Conservation (phyloP, 2,113 vertebrate species). For the Phyllostomus discolor region DNA sequence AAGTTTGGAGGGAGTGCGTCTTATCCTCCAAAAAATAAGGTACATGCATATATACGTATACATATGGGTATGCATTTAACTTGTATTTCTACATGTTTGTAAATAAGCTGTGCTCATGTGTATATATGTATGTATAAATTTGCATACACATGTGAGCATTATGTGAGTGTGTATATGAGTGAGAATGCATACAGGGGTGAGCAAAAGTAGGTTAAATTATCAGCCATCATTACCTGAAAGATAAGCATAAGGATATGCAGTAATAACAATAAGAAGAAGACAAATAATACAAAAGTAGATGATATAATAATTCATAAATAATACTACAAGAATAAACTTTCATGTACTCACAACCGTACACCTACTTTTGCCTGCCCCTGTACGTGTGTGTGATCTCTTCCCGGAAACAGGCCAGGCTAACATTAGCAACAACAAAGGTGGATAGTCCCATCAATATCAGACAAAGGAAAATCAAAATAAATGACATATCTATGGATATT, state of each 20-base stretch:
- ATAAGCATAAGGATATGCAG: background rate
- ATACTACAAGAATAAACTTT: too few species aligned
- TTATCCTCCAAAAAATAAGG: too few species aligned
- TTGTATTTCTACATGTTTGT: background rate
- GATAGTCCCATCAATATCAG: background rate
- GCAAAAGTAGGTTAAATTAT: too few species aligned
- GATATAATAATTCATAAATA: background rate
- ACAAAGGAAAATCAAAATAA: conserved; percentile 23
- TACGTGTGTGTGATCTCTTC: background rate
- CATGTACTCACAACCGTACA: too few species aligned
- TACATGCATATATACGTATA: background rate
- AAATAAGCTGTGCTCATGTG: background rate
- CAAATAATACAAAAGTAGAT: background rate
- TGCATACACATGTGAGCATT: background rate
- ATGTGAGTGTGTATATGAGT: too few species aligned
- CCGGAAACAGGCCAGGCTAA: background rate
- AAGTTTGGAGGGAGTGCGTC: too few species aligned
- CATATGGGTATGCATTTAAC: background rate
- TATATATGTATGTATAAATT: background rate
- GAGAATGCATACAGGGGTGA: too few species aligned
- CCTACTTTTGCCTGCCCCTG: too few species aligned
- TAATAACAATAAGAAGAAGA: background rate
- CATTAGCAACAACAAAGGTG: background rate
- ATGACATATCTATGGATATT: background rate
- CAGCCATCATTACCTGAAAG: background rate